Evolutionary conservation across 2,113 vertebrate genomes (phyloP), one percentile per base, ranked within the genome.

Genomic region (Prochilodus magdalenae): DNA sequence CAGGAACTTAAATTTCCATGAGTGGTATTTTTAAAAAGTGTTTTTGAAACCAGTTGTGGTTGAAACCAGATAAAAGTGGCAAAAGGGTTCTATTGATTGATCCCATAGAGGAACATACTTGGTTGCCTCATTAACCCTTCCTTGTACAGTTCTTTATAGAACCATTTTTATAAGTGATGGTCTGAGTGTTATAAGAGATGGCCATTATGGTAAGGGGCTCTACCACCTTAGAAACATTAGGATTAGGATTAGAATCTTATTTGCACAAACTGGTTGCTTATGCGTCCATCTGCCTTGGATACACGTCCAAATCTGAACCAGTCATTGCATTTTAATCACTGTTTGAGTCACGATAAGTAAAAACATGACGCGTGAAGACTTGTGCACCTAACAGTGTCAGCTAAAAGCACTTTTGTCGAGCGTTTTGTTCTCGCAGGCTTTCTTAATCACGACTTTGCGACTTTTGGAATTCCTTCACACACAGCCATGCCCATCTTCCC

Each of bases 381-480:
- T 2, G 7, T 24, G 7, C 53, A 13, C 8, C n/a, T 74, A 66
- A 36, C 22, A 8, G 24, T 40, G 30, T 30, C 15, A 40, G 59
- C 53, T 78, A 8, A 73, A 78, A 63, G 29, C 2, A 65, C 22
- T 51, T 49, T 73, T 63, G 7, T 24, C 49, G 24, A 72, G 30
- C 12, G 4, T 6, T 47, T 67, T n/a, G 36, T 55, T 72, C 71
- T 55, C 6, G 8, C 40, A 16, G 15, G 22, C 55, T 62, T 71
- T 53, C 33, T 49, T 53, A 80, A 73, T 55, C 6, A 36, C 8
- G 26, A 75, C 33, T 72, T 83, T 57, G 30, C 49, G 20, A 62
- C 51, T 83, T 82, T 73, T 60, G 12, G 20, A 67, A 74, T 81
- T 85, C 75, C 60, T 79, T 30, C 20, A 73, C 83, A 59, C 73